Base-by-base conservation (phyloP, 1,140 invertebrate species). In the Ceratosolen solmsi region DNA sequence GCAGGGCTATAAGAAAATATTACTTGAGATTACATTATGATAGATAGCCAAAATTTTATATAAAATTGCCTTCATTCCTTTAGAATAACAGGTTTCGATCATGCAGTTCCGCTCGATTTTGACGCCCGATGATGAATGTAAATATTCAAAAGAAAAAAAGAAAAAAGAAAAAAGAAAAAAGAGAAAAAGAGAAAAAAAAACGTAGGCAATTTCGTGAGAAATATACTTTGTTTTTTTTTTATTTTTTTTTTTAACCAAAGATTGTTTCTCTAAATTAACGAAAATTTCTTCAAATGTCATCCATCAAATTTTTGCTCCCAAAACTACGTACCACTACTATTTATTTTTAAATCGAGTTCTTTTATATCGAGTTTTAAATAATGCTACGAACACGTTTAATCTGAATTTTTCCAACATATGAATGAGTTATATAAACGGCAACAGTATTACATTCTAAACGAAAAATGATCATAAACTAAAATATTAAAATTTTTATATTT, bases 401-500 rank as follows among this genome's bases (percentile, higher is more conserved):
- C 41, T 5, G 30, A 63, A 60, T 60, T 27, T 13, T 58, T 25
- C 22, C 17, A 30, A 3, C 13, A 30, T 17, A 60, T n/a, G 27
- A 60, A 33, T 7, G 30, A 63, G 15, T 33, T 30, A 36, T 33
- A 36, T 63, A 33, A 33, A 63, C n/a, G n/a, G n/a, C n/a, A n/a
- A n/a, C n/a, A n/a, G n/a, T n/a, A n/a, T n/a, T 15, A 33, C 25
- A 13, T 30, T 60, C 0, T 8, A 30, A 27, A 25, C 56, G 56
- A 60, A 60, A 60, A 60, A n/a, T n/a, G 20, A 56, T 2, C 15
- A n/a, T 22, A 56, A 60, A 60, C 13, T 7, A 60, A 3, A 13
- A 13, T 60, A 60, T 60, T 60, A 30, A 60, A 60, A 60, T 30
- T 60, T 60, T 60, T 27, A 56, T 56, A 56, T 56, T 56, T 56